Conservation (phyloP, 2,113 vertebrate genomes). For the Hipposideros armiger region DNA sequence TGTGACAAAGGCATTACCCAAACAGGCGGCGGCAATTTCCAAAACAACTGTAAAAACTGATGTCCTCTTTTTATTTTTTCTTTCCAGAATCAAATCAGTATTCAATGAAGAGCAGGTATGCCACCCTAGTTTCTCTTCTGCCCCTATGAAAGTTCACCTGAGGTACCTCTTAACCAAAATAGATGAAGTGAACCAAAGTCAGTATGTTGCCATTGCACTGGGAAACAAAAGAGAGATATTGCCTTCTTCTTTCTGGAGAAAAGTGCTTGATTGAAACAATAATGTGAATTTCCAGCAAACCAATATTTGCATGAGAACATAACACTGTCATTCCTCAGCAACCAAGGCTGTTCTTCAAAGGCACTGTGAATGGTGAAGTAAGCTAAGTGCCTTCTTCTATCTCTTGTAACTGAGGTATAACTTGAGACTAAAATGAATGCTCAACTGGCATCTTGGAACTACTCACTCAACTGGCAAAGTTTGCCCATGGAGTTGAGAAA, state of each 20-base stretch:
- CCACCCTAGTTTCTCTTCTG: not conserved
- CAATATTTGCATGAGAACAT: conserved; percentile 53
- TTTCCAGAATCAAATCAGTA: conserved; percentile 35
- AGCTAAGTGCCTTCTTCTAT: not conserved
- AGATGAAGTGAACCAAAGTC: conserved; percentile 61
- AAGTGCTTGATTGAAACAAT: not conserved
- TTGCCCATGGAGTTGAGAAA: not conserved
- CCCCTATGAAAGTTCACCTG: conserved; percentile 67
- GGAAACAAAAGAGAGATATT: conserved; percentile 72
- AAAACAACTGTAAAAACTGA: not conserved
- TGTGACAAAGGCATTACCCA: not conserved
- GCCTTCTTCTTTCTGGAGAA: not conserved
- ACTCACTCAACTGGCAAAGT: not conserved
- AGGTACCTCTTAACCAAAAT: conserved; percentile 48
- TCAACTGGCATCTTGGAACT: conserved; percentile 6
- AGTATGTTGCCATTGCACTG: conserved; percentile 44
- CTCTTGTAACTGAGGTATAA: not conserved
- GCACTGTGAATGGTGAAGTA: conserved; percentile 31
- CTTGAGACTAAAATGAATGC: conserved; percentile 14
- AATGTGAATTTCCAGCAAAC: conserved; percentile 69
- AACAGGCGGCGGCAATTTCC: not conserved
- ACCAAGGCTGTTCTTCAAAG: conserved; percentile 79
- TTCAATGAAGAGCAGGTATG: not conserved
- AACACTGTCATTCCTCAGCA: conserved; percentile 51
- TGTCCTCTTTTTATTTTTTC: conserved; percentile 7